Conservation (phyloP, 2,888 invertebrate species). For the Scaptomyza caliginosa region DNA sequence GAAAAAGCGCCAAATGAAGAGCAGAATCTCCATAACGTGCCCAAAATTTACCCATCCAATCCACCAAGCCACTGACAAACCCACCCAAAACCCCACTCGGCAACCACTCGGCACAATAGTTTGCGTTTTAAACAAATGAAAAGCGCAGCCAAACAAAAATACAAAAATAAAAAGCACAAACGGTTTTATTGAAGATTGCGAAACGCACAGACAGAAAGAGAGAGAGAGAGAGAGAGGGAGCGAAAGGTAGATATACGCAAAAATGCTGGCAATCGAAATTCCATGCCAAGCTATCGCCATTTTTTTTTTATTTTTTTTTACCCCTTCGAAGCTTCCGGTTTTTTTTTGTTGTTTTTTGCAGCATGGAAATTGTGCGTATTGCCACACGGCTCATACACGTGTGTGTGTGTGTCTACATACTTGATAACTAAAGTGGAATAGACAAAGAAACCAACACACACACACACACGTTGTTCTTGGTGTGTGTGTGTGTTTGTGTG, state of each 20-base stretch:
- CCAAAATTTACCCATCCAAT: background rate
- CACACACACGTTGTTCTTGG: background rate
- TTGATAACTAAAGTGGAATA: constrained; percentile 32
- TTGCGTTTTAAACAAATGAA: constrained; percentile 79
- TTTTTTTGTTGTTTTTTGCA: constrained; percentile 23
- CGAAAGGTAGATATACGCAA: constrained; percentile 75
- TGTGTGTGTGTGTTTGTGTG: background rate
- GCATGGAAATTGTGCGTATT: constrained; percentile 29
- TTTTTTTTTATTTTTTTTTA: constrained; percentile 1
- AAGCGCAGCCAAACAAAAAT: constrained; percentile 61
- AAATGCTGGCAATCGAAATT: constrained; percentile 75
- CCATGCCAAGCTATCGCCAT: constrained; percentile 29
- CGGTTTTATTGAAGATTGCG: constrained; percentile 79
- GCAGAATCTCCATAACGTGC: constrained; percentile 3
- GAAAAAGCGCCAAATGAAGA: constrained; percentile 8
- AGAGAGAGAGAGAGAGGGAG: background rate
- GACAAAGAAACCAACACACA: constrained; percentile 10
- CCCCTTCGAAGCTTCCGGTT: too few species aligned
- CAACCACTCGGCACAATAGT: constrained; percentile 62
- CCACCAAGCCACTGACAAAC: background rate
- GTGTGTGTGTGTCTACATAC: constrained; percentile 16
- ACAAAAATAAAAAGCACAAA: constrained; percentile 54
- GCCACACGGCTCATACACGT: constrained; percentile 17
- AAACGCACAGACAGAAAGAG: constrained; percentile 25
- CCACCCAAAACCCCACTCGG: background rate